Conservation (phyloP, 2,113 vertebrate species). For the Labeo catla region DNA sequence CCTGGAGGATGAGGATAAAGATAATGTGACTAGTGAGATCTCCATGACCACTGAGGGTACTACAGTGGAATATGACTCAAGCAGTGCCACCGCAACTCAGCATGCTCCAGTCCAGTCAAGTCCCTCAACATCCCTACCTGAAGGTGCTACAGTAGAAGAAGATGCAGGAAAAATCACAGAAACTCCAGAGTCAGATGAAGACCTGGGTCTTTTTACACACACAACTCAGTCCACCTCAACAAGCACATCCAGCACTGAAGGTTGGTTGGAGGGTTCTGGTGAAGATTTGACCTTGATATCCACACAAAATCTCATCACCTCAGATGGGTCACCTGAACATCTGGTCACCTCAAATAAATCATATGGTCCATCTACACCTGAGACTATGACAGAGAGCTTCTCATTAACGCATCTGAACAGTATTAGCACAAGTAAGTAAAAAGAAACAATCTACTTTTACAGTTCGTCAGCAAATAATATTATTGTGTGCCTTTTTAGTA, state of each 20-base stretch:
- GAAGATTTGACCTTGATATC: slow-evolving; percentile 15
- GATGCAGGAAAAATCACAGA: slow-evolving; percentile 27
- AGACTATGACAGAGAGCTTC: slow-evolving; percentile 17
- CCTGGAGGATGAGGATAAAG: slow-evolving; percentile 36
- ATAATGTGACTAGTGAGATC: not conserved
- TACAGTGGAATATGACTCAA: not conserved
- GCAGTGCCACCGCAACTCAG: not conserved
- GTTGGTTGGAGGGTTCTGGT: slow-evolving; percentile 15
- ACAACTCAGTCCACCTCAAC: slow-evolving; percentile 36
- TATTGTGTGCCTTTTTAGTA: not conserved
- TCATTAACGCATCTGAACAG: slow-evolving; percentile 28
- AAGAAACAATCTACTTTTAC: not conserved
- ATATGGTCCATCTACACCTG: slow-evolving; percentile 27
- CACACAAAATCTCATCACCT: too few relatives aligned
- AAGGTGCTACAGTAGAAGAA: not conserved
- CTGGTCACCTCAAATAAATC: slow-evolving; percentile 24
- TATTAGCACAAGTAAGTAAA: slow-evolving; percentile 41
- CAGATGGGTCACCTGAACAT: too few relatives aligned
- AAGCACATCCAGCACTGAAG: not conserved
- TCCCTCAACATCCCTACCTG: not conserved
- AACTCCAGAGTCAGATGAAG: slow-evolving; percentile 22
- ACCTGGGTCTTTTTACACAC: not conserved
- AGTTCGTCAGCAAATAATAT: not conserved
- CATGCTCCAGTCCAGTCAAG: not conserved
- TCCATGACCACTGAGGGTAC: not conserved